These are phyloP conservation scores for Fissipunctia ypsillon DNA, from an alignment of 2,888 invertebrate genomes.

Conservation along the genomic window DNA sequence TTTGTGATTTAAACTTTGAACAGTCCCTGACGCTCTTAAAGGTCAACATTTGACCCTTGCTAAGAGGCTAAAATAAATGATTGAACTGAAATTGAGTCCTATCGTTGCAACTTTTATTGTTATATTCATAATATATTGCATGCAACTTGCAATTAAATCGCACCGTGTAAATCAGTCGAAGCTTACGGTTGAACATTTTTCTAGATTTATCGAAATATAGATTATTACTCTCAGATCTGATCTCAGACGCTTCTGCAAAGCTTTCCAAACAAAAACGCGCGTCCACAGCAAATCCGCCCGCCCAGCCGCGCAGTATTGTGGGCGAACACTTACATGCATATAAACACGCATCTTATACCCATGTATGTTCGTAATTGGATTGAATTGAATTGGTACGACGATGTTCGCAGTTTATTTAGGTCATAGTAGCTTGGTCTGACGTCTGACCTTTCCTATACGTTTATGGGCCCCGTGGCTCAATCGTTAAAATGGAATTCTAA, in stretches of 20 bases:
- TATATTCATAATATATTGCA: not conserved
- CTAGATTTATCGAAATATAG: no score
- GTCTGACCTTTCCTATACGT: slow-evolving; percentile 75
- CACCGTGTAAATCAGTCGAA: no score
- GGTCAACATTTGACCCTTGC: no score
- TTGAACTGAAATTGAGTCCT: not conserved
- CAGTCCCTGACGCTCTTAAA: no score
- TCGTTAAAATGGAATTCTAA: slow-evolving; percentile 73
- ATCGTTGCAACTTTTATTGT: no score
- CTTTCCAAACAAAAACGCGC: not conserved
- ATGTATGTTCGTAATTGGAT: slow-evolving; percentile 83
- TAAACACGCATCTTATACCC: slow-evolving; percentile 61
- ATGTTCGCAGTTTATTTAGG: slow-evolving; percentile 83
- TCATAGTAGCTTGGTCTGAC: slow-evolving; percentile 77
- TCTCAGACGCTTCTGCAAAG: not conserved
- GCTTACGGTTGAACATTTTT: no score
- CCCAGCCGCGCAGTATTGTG: slow-evolving; percentile 18
- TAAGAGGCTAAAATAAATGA: no score
- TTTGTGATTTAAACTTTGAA: no score
- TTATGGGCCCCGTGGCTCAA: slow-evolving; percentile 70
- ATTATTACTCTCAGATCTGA: no score
- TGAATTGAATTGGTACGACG: slow-evolving; percentile 85
- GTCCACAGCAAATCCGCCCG: not conserved
- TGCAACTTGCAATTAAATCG: not conserved
- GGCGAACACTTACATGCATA: slow-evolving; percentile 35